Base-by-base conservation (phyloP, 2,888 invertebrate genomes). In the Hyposoter dolosus region DNA sequence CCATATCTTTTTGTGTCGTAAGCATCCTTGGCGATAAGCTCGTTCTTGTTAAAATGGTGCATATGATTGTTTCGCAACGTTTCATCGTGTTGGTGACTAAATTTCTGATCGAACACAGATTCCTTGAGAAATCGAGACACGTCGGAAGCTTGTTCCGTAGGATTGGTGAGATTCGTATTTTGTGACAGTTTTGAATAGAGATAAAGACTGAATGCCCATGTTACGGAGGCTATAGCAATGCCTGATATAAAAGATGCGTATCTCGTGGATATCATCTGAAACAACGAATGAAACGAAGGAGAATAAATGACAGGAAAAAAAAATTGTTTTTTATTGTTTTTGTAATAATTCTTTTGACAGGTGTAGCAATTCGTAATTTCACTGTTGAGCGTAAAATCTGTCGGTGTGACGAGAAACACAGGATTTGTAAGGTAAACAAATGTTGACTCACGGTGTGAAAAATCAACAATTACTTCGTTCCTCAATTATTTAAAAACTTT, bases 171-270 rank as follows among this genome's bases (percentile, higher is more conserved):
- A 60, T 89, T 91, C 17, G 90, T 91, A 87, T 92, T 94, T 88
- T 94, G 93, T 28, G 94, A 96, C 72, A 97, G 91, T 90, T 95
- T 95, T 94, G 96, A 96, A 91, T 97, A 97, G 63, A 97, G 94
- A 91, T 97, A 97, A 65, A 97, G 93, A 72, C 96, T 97, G 72
- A 97, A 94, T 60, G 95, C 95, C 97, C 97, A 97, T 82, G 97
- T 97, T 56, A 96, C 92, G 0, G 97, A 97, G 0, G 97, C 97
- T 92, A 97, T 95, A 82, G 96, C 93, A 85, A 97, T 96, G 35
- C 97, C 97, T 93, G 96, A 96, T 53, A 97, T 91, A 93, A 97
- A 97, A 0, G 97, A 97, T 53, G 93, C 90, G 85, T 94, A 94
- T 47, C 94, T 92, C 68, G 93, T 94, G 4, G 93, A 92, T 83